Evolutionary conservation across 2,797 vertebrate genomes (phyloP), one percentile per base, ranked within the genome.

Genomic region (Onychomys arenicola): DNA sequence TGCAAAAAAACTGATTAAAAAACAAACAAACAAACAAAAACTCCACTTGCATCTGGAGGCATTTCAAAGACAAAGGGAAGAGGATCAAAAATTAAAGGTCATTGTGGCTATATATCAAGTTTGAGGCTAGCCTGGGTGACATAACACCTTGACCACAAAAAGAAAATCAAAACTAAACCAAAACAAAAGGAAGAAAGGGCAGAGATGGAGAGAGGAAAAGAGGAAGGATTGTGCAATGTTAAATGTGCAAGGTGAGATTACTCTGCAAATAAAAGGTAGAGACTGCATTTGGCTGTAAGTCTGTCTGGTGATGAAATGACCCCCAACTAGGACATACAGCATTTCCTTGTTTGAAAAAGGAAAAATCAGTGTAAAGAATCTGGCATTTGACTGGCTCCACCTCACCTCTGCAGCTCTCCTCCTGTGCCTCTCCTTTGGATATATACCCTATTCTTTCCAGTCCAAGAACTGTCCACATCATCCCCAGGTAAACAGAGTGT

Each of bases 301-400:
- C 57, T 89, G 43, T 77, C 90, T 95, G 61, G 94, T 63, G 92
- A 71, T 75, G 81, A 92, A 87, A 90, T 84, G 71, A 93, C 55
- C 65, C 80, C 52, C 71, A 96, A 93, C 80, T 61, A 57, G 75
- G 63, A 21, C 61, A 90, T 2, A 52, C 43, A 86, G 63, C 27
- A 43, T 82, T 94, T 10, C 46, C 96, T 89, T 65, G 65, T 73
- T 90, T 40, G 76, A 19, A 37, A 75, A 80, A 85, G 37, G n/a
- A 61, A 23, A 67, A 0, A 32, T 80, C 76, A 90, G 14, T 14
- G 32, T 57, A 93, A 94, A 52, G 21, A 95, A 89, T 95, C 19
- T 91, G 57, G 52, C 78, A 55, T 85, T 49, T 52, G 17, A 73
- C 3, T 67, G 83, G 75, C 14, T 21, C 46, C 69, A 27, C 25